Evolutionary conservation across 2,113 vertebrate species (phyloP).

Genomic region (Paradisaea rubra): DNA sequence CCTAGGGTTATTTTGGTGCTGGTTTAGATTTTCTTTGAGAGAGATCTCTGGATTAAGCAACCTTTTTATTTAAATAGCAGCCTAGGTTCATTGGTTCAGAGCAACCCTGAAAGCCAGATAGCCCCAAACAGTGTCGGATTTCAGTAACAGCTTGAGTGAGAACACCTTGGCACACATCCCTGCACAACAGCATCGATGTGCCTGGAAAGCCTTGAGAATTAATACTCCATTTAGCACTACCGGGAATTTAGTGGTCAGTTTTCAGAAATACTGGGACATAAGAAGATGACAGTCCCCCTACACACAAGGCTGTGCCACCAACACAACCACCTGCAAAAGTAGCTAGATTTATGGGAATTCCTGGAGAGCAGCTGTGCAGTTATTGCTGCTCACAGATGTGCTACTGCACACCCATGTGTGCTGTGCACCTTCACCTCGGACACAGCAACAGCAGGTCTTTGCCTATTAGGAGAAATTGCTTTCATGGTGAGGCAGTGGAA

Average conservation of each 20-base stretch:
- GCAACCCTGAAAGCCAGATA: not conserved
- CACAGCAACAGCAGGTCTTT: fast-evolving
- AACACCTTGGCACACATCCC: not conserved
- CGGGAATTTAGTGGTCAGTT: fast-evolving
- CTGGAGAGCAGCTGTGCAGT: not conserved
- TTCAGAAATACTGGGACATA: not conserved
- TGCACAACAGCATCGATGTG: not conserved
- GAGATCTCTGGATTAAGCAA: not conserved
- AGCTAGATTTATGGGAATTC: not conserved
- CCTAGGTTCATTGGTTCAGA: not conserved
- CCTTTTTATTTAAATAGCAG: not conserved
- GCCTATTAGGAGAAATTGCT: fast-evolving
- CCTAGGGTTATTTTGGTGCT: not conserved
- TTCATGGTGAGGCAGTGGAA: not conserved
- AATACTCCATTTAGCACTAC: not conserved
- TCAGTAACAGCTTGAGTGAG: not conserved
- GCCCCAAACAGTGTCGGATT: not conserved
- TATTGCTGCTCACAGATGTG: not conserved
- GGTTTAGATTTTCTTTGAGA: not conserved
- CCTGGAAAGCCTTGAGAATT: not conserved
- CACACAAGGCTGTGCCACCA: not conserved
- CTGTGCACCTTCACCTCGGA: not conserved
- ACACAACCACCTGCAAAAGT: not conserved
- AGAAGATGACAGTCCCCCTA: fast-evolving
- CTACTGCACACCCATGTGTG: not conserved